Base-by-base conservation (phyloP, 1,140 invertebrate species). In the Ceratosolen fusciceps region DNA sequence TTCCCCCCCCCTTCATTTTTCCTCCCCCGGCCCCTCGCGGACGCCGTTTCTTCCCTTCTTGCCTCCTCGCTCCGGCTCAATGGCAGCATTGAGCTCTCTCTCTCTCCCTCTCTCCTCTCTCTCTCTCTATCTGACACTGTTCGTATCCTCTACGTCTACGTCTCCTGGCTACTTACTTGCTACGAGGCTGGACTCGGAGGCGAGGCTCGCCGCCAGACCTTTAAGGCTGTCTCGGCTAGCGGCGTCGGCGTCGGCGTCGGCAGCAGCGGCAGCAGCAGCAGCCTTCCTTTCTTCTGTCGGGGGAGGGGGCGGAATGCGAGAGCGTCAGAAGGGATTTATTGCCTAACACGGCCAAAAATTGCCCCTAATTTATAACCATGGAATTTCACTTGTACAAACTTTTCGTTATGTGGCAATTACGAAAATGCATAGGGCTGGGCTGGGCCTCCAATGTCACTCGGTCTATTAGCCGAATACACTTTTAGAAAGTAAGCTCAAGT, bases 311-410 rank as follows among this genome's bases (percentile, higher is more conserved):
- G 34, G 60, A 65, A 37, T 65, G 34, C 58, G 19, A 60, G 26
- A 60, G 29, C 31, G 1, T 65, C 60, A 1, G 60, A 65, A 65
- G 16, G 60, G 31, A 65, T 65, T 65, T 65, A 65, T 65, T 65
- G 31, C 21, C 60, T 31, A 37, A 65, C 31, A 31, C 29, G 31
- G 60, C 31, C 34, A 65, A 65, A 65, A 37, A 65, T 65, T 65
- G 19, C 34, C 31, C n/a, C 60, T 65, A 65, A 65, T 65, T 37
- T 37, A 65, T 37, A 37, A 37, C 31, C 60, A 65, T 12, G 14
- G 14, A 65, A 65, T 65, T 37, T 37, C 19, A 37, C 31, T 65
- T 65, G 16, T 62, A 62, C 58, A 62, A 34, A 19, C 58, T 34
- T 62, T 62, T 34, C 7, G 14, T 62, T 62, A 62, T 34, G 29